A percentile compares a stretch with the other conserved stretches of the same genome.
Conservation (phyloP, 2,888 invertebrate species). For the Torymus texanus region DNA sequence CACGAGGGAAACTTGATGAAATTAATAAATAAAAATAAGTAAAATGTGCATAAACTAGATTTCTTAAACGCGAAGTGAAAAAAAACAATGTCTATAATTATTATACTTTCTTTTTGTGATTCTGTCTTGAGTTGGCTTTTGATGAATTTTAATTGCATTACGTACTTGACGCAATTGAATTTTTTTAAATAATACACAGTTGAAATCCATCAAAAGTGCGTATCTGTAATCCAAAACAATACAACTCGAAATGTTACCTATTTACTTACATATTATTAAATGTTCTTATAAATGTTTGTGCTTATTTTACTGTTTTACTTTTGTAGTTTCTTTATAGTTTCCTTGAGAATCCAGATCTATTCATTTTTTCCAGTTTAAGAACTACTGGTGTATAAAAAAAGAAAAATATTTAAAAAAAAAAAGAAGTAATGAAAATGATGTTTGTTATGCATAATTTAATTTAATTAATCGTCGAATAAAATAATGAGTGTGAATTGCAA, state of each 20-base stretch:
- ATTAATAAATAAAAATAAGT: slow-evolving; percentile 56
- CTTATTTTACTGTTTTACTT: slow-evolving; percentile 55
- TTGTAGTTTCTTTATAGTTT: slow-evolving; percentile 52
- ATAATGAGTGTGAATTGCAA: slow-evolving; percentile 63
- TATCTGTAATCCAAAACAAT: slow-evolving; percentile 33
- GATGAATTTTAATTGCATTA: slow-evolving; percentile 41
- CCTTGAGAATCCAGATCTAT: slow-evolving; percentile 44
- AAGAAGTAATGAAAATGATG: slow-evolving; percentile 58
- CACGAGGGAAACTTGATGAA: slow-evolving; percentile 60
- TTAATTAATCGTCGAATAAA: slow-evolving; percentile 68
- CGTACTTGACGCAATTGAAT: slow-evolving; percentile 42
- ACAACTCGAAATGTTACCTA: slow-evolving; percentile 48
- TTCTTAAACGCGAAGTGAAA: slow-evolving; percentile 49
- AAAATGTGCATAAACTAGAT: slow-evolving; percentile 57
- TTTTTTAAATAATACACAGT: slow-evolving; percentile 45
- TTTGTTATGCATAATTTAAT: slow-evolving; percentile 71
- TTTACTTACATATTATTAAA: slow-evolving; percentile 45
- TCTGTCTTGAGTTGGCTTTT: slow-evolving; percentile 57
- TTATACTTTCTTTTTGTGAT: slow-evolving; percentile 48
- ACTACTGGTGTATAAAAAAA: slow-evolving; percentile 60
- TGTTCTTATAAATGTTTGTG: slow-evolving; percentile 53
- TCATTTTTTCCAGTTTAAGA: slow-evolving; percentile 48
- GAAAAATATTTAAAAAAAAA: slow-evolving; percentile 28
- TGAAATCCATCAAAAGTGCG: slow-evolving; percentile 45
- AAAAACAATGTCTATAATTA: slow-evolving; percentile 34